Conservation (phyloP, 2,113 vertebrate species). For the Rousettus leschenaultii region DNA sequence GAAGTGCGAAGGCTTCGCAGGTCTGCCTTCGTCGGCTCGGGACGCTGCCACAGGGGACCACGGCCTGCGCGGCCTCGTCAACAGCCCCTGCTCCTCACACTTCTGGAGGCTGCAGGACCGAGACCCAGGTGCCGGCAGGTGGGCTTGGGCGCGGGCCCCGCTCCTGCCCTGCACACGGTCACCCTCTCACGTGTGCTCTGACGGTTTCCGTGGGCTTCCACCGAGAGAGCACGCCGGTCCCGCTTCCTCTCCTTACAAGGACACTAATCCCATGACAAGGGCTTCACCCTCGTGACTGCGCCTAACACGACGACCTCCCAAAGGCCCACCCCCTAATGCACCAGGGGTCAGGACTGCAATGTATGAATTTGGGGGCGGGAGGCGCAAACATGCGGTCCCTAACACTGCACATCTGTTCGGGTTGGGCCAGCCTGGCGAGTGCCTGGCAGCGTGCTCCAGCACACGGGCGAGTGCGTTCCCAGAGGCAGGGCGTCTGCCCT, state of each 20-base stretch:
- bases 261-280: neutral
- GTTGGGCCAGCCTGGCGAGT: conserved; percentile 51
- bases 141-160: neutral
- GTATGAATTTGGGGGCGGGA: fast-evolving
- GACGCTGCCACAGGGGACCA: neutral
- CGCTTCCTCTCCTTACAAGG: neutral
- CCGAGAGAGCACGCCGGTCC: neutral
- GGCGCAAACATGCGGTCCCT: neutral
- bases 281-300: neutral
- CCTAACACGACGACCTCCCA: too few species aligned
- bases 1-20: conserved; percentile 40
- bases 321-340: neutral
- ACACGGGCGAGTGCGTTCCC: neutral
- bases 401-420: conserved; percentile 52
- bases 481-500: conserved; percentile 34
- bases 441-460: conserved; percentile 57
- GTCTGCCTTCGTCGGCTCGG: too few species aligned
- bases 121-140: neutral
- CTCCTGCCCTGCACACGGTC: neutral
- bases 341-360: neutral
- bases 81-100: neutral
- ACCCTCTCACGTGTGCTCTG: neutral
- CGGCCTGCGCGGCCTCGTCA: neutral
- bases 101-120: neutral
- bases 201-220: neutral